These are phyloP conservation scores for Nudaria mundana DNA, from an alignment of 2,888 invertebrate genomes.

Conservation along the genomic window DNA sequence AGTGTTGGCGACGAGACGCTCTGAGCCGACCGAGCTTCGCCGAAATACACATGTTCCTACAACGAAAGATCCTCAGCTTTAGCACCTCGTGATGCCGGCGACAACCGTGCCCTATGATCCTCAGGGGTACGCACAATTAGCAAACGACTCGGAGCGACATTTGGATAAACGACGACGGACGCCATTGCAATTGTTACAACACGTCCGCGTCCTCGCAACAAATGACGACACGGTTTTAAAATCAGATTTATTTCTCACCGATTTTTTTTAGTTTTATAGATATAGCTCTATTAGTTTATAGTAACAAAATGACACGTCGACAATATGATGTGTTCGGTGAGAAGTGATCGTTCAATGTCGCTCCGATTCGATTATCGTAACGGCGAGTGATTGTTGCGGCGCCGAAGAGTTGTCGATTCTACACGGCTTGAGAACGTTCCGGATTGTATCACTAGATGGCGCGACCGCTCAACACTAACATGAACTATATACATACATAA, in stretches of 20 bases:
- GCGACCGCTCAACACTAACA: conserved; percentile 18
- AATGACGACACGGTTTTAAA: conserved; percentile 36
- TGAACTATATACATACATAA: conserved; percentile 3
- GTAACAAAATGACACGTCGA: conserved; percentile 17
- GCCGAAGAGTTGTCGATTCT: conserved; percentile 34
- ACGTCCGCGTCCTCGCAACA: conserved; percentile 9
- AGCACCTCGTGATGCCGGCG: conserved; percentile 55
- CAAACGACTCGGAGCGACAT: conserved; percentile 33
- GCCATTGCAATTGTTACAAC: conserved; percentile 10
- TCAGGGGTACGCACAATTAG: conserved; percentile 35
- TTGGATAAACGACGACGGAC: conserved; percentile 9
- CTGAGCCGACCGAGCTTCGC: conserved; percentile 88
- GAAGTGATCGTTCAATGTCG: conserved; percentile 13
- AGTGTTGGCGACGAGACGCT: conserved; percentile 92
- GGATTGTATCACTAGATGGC: conserved; percentile 19
- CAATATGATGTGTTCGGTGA: conserved; percentile 22
- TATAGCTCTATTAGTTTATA: conserved; percentile 28
- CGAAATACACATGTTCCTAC: conserved; percentile 91
- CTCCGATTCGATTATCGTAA: conserved; percentile 19
- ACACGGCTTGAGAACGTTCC: conserved; percentile 34
- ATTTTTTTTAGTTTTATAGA: conserved; percentile 14
- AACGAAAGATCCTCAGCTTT: conserved; percentile 65
- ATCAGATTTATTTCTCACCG: conserved; percentile 1
- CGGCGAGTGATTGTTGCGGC: conserved; percentile 18
- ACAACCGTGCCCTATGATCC: conserved; percentile 25